These are phyloP conservation scores for Achroia grisella DNA, from an alignment of 1,140 invertebrate species.

Conservation along the genomic window DNA sequence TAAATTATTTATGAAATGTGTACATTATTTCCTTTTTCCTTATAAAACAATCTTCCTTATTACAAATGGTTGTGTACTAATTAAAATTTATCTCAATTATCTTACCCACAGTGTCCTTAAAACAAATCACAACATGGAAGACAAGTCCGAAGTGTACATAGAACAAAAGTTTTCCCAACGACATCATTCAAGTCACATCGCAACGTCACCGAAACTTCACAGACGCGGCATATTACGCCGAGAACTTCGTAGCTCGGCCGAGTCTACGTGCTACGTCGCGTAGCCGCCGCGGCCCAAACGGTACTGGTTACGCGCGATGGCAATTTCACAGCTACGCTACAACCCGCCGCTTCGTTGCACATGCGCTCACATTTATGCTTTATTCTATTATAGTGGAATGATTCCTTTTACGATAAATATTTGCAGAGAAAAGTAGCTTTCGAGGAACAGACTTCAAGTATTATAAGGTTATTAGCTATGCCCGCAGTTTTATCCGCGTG, in stretches of 20 bases:
- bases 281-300: constrained; percentile 1
- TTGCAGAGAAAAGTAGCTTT: too few species aligned
- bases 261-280: constrained; percentile 43
- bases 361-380: constrained; percentile 35
- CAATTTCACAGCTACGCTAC: constrained; percentile 29
- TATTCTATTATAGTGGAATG: not conserved
- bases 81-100: not conserved
- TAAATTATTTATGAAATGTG: too few species aligned
- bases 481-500: too few species aligned
- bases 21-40: too few species aligned
- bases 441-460: too few species aligned
- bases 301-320: constrained; percentile 34
- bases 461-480: too few species aligned
- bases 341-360: constrained; percentile 36
- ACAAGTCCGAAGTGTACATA: constrained; percentile 70
- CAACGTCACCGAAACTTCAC: constrained; percentile 26
- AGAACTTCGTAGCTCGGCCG: constrained; percentile 23
- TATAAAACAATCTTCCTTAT: not conserved
- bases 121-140: constrained; percentile 69
- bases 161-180: constrained; percentile 64
- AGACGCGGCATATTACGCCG: constrained; percentile 21
- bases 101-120: constrained; percentile 67
- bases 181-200: constrained; percentile 66
- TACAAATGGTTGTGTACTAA: not conserved
- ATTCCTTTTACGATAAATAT: too few species aligned